Conservation (phyloP, 64 coral and sea anemone genomes). For the Catalaphyllia jardinei region DNA sequence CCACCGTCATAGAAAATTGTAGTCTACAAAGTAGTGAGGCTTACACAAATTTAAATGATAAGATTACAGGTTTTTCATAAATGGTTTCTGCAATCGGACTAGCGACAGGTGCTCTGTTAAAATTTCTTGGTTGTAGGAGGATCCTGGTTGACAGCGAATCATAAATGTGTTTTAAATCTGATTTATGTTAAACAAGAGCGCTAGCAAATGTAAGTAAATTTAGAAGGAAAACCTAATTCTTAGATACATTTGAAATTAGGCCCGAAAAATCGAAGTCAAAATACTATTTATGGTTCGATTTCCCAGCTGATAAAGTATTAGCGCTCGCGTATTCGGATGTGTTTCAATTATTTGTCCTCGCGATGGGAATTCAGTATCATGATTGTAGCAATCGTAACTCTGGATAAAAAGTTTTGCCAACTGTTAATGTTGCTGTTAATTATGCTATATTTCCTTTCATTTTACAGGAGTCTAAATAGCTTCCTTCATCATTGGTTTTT, state of each 20-base stretch:
- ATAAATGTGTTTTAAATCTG: background rate
- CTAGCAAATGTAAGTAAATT: background rate
- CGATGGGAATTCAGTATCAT: no score
- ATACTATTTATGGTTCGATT: no score
- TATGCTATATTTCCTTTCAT: background rate
- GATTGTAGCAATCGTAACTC: no score
- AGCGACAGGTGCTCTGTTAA: background rate
- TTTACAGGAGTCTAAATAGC: background rate
- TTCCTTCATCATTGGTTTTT: background rate
- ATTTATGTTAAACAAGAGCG: background rate
- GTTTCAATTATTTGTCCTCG: no score
- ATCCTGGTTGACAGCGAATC: background rate
- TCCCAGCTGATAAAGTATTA: no score
- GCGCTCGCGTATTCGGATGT: no score
- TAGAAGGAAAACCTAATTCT: background rate
- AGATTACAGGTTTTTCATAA: background rate
- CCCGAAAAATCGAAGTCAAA: no score
- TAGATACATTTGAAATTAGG: no score
- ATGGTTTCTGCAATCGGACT: background rate
- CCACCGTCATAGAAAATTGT: no score
- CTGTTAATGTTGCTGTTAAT: background rate
- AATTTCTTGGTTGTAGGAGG: slow-evolving; percentile 2
- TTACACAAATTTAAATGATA: no score
- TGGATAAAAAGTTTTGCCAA: background rate
- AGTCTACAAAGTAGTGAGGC: no score